Evolutionary conservation across 1,140 invertebrate genomes (phyloP), one percentile per base, ranked within the genome.

Genomic region (Coenobita brevimanus): DNA sequence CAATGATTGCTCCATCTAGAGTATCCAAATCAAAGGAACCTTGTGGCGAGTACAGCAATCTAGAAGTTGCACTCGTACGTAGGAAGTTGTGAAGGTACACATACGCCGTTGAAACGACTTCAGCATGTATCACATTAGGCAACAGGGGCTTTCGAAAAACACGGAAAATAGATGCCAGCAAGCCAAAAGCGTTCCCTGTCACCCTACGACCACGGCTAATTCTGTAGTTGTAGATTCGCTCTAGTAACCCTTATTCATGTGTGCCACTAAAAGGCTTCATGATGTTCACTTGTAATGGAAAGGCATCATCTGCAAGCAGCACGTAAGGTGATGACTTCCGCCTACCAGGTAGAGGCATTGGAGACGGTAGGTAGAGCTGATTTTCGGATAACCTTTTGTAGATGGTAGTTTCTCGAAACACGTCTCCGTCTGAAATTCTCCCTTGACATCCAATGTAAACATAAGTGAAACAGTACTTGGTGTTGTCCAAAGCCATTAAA

Each of bases 11-110:
- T 80, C 78, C 78, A 80, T 80, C 54, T 80, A 60, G 78, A 33
- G 78, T 80, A 57, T 80, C 78, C 78, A 80, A 33, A 80, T 80
- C 78, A 62, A 80, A 80, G 78, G 78, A 80, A 62, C 78, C 78
- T 80, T 80, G 78, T 80, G 78, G 78, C 54, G 78, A 80, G 54
- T 80, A 80, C 2, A 80, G 62, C 10, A 33, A 80, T 80, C 78
- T 80, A 80, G 78, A 80, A 60, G 54, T 80, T 80, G 54, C 78
- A 80, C 78, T 80, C 78, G 62, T 80, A 1, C 54, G 78, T 80
- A 60, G 78, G 78, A 80, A 80, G 78, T 80, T 80, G 78, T 80
- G 78, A 80, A 80, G 78, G 78, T 80, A 80, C 78, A 80, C 78
- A 54, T 54, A 80, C 54, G 50, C 54, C 27, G 78, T 80, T 80